These are phyloP conservation scores for Syngnathus acus DNA, from an alignment of 2,797 vertebrate species.

Conservation along the genomic window DNA sequence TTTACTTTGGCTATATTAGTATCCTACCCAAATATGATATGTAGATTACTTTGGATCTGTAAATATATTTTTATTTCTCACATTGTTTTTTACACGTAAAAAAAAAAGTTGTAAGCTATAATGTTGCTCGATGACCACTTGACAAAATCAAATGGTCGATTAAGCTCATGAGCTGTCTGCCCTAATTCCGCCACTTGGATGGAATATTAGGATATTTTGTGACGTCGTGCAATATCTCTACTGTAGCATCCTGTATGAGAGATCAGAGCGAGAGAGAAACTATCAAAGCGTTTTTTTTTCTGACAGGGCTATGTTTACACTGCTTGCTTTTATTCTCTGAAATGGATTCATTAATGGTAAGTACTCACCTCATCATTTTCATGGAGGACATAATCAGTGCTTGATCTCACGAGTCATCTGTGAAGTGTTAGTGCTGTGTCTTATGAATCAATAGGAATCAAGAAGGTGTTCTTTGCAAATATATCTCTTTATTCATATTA, in stretches of 20 bases:
- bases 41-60: background rate
- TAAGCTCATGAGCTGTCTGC: slow-evolving; percentile 23
- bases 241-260: background rate
- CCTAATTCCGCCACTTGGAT: slow-evolving; percentile 44
- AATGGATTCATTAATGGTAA: slow-evolving; percentile 6
- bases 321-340: background rate
- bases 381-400: background rate
- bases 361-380: background rate
- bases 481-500: background rate
- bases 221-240: background rate
- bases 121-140: slow-evolving; percentile 7
- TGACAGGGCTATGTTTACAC: background rate
- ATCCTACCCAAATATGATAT: background rate
- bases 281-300: background rate
- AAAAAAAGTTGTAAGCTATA: background rate
- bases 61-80: background rate
- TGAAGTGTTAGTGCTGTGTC: background rate
- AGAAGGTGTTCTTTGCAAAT: background rate
- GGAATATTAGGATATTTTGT: slow-evolving; percentile 29
- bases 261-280: background rate
- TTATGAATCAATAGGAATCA: background rate
- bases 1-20: background rate
- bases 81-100: background rate
- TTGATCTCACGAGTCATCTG: background rate
- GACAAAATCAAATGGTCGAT: slow-evolving; percentile 35